phyloP scores from a whole-genome alignment of 2,888 invertebrate genomes.

The Megaustenia siamemsis region DNA sequence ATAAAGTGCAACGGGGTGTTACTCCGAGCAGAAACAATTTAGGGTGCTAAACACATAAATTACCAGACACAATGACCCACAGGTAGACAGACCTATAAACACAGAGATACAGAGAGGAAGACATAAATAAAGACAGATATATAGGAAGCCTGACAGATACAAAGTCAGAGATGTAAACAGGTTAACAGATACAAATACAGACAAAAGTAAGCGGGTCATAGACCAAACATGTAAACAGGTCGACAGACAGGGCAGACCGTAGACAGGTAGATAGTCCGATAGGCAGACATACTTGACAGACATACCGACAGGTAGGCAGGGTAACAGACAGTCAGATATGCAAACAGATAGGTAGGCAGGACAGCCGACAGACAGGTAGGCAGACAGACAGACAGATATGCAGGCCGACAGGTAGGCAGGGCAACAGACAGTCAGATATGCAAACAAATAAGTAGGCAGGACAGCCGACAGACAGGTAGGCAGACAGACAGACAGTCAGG shows the following conservation, averaged over 20 bases:
- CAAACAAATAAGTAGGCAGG: not conserved
- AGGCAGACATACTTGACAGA: not conserved
- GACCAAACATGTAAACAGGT: not conserved
- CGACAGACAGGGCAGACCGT: not conserved
- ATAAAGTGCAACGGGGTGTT: no score
- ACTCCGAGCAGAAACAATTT: no score
- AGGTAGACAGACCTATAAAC: no score
- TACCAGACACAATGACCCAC: no score
- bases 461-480: not conserved
- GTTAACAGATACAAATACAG: not conserved
- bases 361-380: not conserved
- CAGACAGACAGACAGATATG: constrained; percentile 1
- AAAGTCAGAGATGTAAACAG: not conserved
- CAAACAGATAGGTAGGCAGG: no score
- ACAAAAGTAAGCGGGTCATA: no score
- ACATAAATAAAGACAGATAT: no score
- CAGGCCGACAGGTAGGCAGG: no score
- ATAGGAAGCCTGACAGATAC: no score
- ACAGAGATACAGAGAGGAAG: not conserved
- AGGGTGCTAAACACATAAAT: no score
- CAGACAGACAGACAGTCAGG: constrained; percentile 11
- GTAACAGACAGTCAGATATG: not conserved
- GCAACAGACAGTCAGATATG: not conserved
- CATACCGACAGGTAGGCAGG: not conserved
- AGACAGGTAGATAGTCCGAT: constrained; percentile 3